Evolutionary conservation across 1,140 invertebrate genomes (phyloP), one percentile per base, ranked within the genome.

Genomic region (Lasaia peninsularis): DNA sequence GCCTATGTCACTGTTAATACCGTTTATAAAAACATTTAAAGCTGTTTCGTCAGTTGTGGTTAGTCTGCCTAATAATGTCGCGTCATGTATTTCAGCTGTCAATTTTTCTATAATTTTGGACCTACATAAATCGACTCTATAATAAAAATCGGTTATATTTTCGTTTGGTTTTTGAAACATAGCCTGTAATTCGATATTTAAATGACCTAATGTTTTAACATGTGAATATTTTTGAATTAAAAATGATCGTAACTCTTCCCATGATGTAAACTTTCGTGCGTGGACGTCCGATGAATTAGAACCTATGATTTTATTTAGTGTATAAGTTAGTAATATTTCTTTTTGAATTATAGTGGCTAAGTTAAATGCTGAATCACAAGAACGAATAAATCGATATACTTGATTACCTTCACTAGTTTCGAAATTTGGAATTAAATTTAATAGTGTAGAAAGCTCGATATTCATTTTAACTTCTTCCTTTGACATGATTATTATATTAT

Each of bases 51-150:
- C 66, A 6, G 63, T 63, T 0, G 59, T 64, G 0, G 52, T 16
- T 7, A 51, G 28, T 1, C 65, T 40, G 21, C 62, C 65, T 12
- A 18, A 10, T 11, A 64, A 14, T 0, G 62, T 60, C 0, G 6
- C 2, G 11, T 69, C 67, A 9, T 11, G 21, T 28, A 65, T 54
- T 57, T 68, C 62, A 1, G 60, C 24, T 7, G 33, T 56, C 10
- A 57, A 6, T 52, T 67, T 67, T 62, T 67, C 59, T 16, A 62
- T 20, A 10, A 64, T 67, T 60, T 68, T 68, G n/a, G 54, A 54
- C 8, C 60, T 20, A 32, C 60, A 68, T 2, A 55, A 32, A 20
- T 60, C 59, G 20, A 62, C 50, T 0, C 52, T 21, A 37, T 59
- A 56, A n/a, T 58, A 65, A 24, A 35, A 65, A 2, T 65, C 34